Evolutionary conservation across 2,888 invertebrate genomes (phyloP).

Genomic region (Plagodis dolabraria): DNA sequence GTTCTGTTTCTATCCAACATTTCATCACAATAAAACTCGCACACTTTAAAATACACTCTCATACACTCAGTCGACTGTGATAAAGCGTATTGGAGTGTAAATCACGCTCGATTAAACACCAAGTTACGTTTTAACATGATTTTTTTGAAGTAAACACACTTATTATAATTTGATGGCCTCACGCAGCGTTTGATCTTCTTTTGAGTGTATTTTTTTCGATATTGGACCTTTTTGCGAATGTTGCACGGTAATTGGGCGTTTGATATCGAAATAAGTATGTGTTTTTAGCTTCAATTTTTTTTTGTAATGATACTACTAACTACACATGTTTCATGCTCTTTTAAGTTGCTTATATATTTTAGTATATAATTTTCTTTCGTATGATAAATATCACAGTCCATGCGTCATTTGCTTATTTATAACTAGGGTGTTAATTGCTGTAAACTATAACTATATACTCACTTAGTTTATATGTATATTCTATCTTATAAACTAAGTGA

Average conservation of each 20-base stretch:
- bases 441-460: too few species aligned
- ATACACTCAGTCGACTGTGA: slow-evolving; percentile 26
- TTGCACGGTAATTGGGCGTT: not conserved
- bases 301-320: too few species aligned
- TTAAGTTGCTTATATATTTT: too few species aligned
- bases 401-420: too few species aligned
- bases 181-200: slow-evolving; percentile 9
- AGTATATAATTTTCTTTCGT: too few species aligned
- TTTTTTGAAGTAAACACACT: slow-evolving; percentile 21
- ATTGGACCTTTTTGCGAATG: not conserved
- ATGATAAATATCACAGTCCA: too few species aligned
- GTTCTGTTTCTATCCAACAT: not conserved
- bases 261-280: too few species aligned
- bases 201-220: not conserved
- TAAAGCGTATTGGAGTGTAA: slow-evolving; percentile 25
- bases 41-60: slow-evolving; percentile 22
- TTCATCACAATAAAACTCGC: slow-evolving; percentile 9
- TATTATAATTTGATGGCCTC: slow-evolving; percentile 5
- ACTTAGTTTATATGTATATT: too few species aligned
- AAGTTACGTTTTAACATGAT: slow-evolving; percentile 23
- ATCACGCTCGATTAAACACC: slow-evolving; percentile 30
- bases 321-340: too few species aligned
- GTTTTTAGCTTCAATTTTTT: too few species aligned
- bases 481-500: too few species aligned
- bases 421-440: too few species aligned